Conservation (phyloP, 2,888 invertebrate species). For the Epinotia demarniana region DNA sequence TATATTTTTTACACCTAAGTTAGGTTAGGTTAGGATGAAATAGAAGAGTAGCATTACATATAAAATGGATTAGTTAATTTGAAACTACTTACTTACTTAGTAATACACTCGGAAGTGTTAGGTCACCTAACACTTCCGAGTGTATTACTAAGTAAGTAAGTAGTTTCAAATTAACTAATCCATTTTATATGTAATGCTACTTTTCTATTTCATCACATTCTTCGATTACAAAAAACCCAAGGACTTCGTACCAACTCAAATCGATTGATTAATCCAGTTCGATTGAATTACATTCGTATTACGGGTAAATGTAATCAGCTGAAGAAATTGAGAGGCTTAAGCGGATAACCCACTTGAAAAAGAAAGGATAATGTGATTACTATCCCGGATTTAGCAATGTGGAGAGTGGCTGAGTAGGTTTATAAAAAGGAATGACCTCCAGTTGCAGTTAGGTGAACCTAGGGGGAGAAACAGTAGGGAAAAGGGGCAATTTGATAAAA, state of each 20-base stretch:
- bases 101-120: too few species aligned
- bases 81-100: too few species aligned
- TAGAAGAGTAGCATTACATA: neutral
- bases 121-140: too few species aligned
- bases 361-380: constrained; percentile 41
- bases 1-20: too few species aligned
- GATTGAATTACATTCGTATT: constrained; percentile 37
- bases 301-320: constrained; percentile 28
- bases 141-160: too few species aligned
- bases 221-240: neutral
- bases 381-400: constrained; percentile 40
- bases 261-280: constrained; percentile 23
- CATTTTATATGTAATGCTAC: neutral
- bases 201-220: neutral
- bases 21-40: too few species aligned
- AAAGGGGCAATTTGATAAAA: neutral
- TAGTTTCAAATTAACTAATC: too few species aligned
- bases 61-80: too few species aligned
- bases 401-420: constrained; percentile 19
- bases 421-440: constrained; percentile 37
- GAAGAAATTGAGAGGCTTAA: constrained; percentile 32
- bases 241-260: constrained; percentile 9
- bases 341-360: constrained; percentile 36
- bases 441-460: constrained; percentile 15
- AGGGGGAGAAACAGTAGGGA: neutral